These are phyloP conservation scores for Cerceris rybyensis DNA, from an alignment of 2,888 invertebrate species.

Conservation along the genomic window DNA sequence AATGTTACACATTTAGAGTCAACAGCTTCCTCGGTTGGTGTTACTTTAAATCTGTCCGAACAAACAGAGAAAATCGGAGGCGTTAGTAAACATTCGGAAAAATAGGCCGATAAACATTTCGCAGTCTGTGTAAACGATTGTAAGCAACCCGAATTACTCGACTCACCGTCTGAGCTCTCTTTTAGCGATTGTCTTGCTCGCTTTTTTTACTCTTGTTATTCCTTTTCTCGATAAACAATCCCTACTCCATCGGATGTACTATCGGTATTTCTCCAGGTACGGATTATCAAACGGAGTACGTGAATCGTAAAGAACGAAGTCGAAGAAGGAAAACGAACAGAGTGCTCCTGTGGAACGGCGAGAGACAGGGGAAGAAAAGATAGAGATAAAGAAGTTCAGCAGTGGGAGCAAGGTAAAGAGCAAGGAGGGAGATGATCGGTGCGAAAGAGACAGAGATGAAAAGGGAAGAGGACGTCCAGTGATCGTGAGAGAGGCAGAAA, in stretches of 20 bases:
- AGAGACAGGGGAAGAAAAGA: constrained; percentile 1
- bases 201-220: background rate
- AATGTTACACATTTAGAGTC: too few species aligned
- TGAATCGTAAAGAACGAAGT: constrained; percentile 12
- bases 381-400: constrained; percentile 8
- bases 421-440: constrained; percentile 1
- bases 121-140: background rate
- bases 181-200: background rate
- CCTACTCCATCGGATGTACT: background rate
- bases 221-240: background rate
- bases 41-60: too few species aligned
- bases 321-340: constrained; percentile 10
- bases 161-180: background rate
- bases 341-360: background rate
- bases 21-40: too few species aligned
- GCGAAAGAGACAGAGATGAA: constrained; percentile 12
- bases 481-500: constrained; percentile 61
- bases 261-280: constrained; percentile 21
- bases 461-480: constrained; percentile 23
- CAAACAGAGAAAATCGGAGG: background rate
- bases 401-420: background rate
- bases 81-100: background rate
- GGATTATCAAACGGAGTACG: constrained; percentile 33
- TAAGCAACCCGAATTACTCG: background rate
- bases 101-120: background rate